phyloP scores from a whole-genome alignment of 2,888 invertebrate genomes.

The Neelides folsomi region DNA sequence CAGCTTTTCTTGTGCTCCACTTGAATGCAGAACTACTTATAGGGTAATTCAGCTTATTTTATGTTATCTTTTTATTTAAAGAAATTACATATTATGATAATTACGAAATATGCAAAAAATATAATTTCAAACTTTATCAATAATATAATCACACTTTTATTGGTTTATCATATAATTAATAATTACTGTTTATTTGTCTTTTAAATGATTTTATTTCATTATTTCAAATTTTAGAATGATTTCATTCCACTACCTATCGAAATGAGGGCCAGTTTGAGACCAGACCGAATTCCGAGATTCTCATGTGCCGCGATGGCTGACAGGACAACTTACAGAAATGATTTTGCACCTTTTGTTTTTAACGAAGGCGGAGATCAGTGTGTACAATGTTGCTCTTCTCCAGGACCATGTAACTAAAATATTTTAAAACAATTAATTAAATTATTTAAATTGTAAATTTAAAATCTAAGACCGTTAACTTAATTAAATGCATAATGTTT shows the following conservation, averaged over 20 bases:
- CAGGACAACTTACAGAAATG: constrained; percentile 20
- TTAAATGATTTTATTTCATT: background rate
- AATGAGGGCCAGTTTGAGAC: constrained; percentile 11
- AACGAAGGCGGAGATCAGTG: constrained; percentile 10
- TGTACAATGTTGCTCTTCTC: background rate
- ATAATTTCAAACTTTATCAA: background rate
- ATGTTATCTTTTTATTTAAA: background rate
- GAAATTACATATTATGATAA: no score
- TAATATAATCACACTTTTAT: background rate
- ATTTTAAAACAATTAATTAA: background rate
- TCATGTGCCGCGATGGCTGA: constrained; percentile 14
- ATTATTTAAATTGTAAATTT: background rate
- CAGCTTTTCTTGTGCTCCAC: constrained; percentile 6
- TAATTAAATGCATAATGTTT: background rate
- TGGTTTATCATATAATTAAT: background rate
- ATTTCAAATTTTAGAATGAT: background rate
- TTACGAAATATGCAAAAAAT: no score
- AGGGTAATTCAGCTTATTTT: constrained; percentile 3
- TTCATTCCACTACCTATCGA: background rate
- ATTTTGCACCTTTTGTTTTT: constrained; percentile 21
- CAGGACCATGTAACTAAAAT: background rate
- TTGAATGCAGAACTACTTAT: constrained; percentile 15
- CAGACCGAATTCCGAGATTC: constrained; percentile 9
- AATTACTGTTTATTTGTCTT: background rate
- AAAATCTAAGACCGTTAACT: background rate